Percentiles rank a stretch among this genome's conserved stretches.
Conservation (phyloP, 2,888 invertebrate genomes). For the Lordiphosa andalusiaca region DNA sequence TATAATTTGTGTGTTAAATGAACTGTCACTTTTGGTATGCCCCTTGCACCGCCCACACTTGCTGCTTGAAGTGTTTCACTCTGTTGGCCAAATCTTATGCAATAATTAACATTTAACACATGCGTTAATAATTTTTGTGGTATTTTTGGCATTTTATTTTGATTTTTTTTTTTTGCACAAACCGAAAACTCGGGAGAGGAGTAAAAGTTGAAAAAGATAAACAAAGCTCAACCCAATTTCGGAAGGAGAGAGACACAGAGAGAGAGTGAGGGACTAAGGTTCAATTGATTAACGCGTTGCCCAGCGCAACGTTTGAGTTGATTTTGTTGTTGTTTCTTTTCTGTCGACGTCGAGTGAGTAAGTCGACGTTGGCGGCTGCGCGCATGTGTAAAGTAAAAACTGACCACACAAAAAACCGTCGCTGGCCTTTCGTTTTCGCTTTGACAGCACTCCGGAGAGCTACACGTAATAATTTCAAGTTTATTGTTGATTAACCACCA, state of each 20-base stretch:
- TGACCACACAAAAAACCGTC: constrained; percentile 11
- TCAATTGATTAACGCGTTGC: constrained; percentile 59
- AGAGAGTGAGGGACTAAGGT: constrained; percentile 59
- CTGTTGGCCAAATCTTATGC: constrained; percentile 37
- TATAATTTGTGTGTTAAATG: too few relatives aligned
- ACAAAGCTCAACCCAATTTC: constrained; percentile 69
- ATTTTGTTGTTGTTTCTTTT: constrained; percentile 11
- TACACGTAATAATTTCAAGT: constrained; percentile 63
- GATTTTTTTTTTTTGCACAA: constrained; percentile 26
- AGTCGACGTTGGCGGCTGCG: constrained; percentile 4
- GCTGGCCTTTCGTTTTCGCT: constrained; percentile 63
- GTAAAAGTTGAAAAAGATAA: constrained; percentile 47
- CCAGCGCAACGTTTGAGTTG: constrained; percentile 31
- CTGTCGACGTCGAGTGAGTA: constrained; percentile 2
- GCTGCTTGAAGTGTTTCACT: not conserved
- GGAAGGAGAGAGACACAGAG: constrained; percentile 23
- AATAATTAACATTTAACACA: constrained; percentile 47
- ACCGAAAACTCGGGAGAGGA: constrained; percentile 16
- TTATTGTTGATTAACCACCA: constrained; percentile 49
- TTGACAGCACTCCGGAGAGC: constrained; percentile 21
- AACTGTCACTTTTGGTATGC: not conserved
- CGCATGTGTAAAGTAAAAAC: constrained; percentile 20
- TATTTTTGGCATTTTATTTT: constrained; percentile 26
- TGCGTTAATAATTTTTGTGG: constrained; percentile 44
- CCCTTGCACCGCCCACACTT: not conserved